Conservation (phyloP, 2,113 vertebrate genomes). For the Theristicus caerulescens region DNA sequence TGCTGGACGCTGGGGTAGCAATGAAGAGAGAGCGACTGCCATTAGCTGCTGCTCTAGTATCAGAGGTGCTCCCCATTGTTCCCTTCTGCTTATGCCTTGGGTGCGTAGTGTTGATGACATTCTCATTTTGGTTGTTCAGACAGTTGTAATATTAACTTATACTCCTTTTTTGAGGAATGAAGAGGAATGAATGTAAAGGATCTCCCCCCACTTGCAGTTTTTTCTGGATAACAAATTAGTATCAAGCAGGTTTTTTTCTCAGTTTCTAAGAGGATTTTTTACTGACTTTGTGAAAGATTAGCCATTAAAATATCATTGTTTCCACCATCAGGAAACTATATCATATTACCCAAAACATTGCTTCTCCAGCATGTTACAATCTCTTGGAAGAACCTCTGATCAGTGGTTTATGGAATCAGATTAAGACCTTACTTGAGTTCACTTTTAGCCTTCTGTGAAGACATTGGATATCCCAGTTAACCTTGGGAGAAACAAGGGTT, state of each 20-base stretch:
- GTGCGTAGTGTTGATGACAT: neutral
- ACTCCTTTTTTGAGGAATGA: neutral
- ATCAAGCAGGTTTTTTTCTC: neutral
- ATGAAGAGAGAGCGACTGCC: accelerated
- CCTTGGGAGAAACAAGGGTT: neutral
- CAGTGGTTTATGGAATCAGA: neutral
- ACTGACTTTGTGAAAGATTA: neutral
- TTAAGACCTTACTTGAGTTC: neutral
- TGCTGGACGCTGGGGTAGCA: neutral
- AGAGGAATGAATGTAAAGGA: neutral
- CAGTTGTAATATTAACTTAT: neutral
- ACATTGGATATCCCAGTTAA: neutral
- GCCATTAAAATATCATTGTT: neutral
- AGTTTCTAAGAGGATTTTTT: neutral
- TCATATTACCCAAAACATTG: neutral
- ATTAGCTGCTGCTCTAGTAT: no score
- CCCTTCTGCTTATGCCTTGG: neutral
- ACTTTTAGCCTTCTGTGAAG: neutral
- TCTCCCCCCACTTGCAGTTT: neutral
- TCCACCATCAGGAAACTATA: neutral
- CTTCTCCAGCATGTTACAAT: neutral
- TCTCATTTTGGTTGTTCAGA: neutral
- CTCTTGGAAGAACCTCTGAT: neutral
- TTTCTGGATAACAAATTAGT: neutral
- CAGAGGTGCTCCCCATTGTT: neutral